Percentiles rank a stretch among this genome's conserved stretches.
Evolutionary conservation across 2,888 invertebrate genomes (phyloP).

Genomic region (Leistus spinibarbis): DNA sequence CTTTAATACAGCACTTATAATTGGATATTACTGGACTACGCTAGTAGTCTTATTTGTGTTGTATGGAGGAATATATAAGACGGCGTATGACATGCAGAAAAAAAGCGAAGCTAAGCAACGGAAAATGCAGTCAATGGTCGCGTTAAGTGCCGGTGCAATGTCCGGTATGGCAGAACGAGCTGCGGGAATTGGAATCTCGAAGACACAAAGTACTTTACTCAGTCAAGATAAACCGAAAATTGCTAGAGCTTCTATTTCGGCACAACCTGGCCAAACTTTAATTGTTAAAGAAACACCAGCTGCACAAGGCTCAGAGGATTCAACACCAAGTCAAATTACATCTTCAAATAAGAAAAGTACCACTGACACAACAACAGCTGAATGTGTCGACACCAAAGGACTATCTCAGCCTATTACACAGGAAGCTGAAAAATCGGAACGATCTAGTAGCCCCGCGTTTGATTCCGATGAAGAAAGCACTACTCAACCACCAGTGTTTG

Average conservation of each 20-base stretch:
- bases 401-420: constrained; percentile 48
- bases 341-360: constrained; percentile 65
- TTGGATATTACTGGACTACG: constrained; percentile 98
- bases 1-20: constrained; percentile 95
- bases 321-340: constrained; percentile 67
- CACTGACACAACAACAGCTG: constrained; percentile 64
- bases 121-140: constrained; percentile 95
- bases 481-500: constrained; percentile 49
- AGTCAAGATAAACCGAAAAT: constrained; percentile 74
- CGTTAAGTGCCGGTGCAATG: constrained; percentile 87
- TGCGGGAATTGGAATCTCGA: constrained; percentile 84
- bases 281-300: constrained; percentile 50
- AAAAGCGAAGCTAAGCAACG: constrained; percentile 95
- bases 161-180: constrained; percentile 88
- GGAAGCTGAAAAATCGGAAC: constrained; percentile 71
- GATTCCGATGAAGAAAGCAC: constrained; percentile 93
- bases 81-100: constrained; percentile 96
- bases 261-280: constrained; percentile 47
- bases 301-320: constrained; percentile 60
- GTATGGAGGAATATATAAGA: constrained; percentile 97
- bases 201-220: constrained; percentile 71
- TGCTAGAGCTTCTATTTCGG: constrained; percentile 48
- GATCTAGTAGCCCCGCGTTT: constrained; percentile 92
- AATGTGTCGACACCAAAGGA: constrained; percentile 53
- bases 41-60: constrained; percentile 92